A percentile compares a stretch with the other conserved stretches of the same genome.
phyloP scores from a whole-genome alignment of 2,888 invertebrate species.

The Drosophila pegasa region DNA sequence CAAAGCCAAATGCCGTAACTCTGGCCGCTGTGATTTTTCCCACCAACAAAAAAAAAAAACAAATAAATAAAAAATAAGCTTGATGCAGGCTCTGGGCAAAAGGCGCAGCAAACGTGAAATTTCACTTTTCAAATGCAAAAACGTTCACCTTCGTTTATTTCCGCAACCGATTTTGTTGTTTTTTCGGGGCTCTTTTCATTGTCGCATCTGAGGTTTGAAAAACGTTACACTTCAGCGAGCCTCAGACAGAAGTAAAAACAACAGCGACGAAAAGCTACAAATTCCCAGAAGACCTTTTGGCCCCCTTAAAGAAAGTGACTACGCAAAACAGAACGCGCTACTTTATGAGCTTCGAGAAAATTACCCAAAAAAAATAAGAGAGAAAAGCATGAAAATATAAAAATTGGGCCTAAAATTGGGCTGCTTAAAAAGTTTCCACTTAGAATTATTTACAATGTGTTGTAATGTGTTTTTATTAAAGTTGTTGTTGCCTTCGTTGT shows the following conservation, averaged over 20 bases:
- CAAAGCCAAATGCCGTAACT: constrained; percentile 63
- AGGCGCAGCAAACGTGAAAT: constrained; percentile 60
- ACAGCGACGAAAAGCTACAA: constrained; percentile 9
- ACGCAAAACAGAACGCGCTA: constrained; percentile 56
- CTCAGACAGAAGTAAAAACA: constrained; percentile 24
- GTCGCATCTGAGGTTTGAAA: constrained; percentile 57
- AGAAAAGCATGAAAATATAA: constrained; percentile 17
- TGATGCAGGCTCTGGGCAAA: constrained; percentile 23
- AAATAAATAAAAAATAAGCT: constrained; percentile 56
- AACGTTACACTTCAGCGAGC: constrained; percentile 64
- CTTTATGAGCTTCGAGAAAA: constrained; percentile 57
- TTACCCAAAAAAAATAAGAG: constrained; percentile 28
- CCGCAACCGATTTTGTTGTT: constrained; percentile 62
- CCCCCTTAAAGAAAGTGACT: constrained; percentile 61
- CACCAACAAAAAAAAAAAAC: constrained; percentile 70
- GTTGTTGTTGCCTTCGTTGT: constrained; percentile 24
- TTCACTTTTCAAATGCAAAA: constrained; percentile 79
- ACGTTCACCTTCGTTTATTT: constrained; percentile 79
- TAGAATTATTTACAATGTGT: constrained; percentile 74
- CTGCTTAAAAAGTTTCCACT: constrained; percentile 58
- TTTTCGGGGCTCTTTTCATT: constrained; percentile 49
- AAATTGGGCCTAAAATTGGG: constrained; percentile 18
- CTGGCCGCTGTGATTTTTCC: constrained; percentile 62
- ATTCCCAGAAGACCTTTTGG: constrained; percentile 42
- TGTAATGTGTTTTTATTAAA: constrained; percentile 56